Conservation (phyloP, 2,888 invertebrate genomes). For the Limulus polyphemus region DNA sequence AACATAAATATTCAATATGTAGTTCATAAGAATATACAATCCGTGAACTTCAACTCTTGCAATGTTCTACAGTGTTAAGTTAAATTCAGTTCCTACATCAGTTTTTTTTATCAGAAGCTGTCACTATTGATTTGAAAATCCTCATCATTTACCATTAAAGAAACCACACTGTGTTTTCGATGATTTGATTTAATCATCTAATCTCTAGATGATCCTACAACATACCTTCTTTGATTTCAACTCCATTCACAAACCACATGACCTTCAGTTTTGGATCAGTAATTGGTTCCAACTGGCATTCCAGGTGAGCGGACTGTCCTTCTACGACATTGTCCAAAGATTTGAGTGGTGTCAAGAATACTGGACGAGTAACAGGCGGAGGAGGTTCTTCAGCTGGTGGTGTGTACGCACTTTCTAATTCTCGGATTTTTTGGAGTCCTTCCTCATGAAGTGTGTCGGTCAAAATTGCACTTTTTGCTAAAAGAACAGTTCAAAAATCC, state of each 20-base stretch:
- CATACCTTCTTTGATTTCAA: constrained; percentile 52
- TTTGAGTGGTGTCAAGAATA: constrained; percentile 78
- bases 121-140: too few species aligned
- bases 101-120: too few species aligned
- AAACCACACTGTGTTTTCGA: too few species aligned
- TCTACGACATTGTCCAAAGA: constrained; percentile 77
- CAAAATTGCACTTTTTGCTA: constrained; percentile 56
- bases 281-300: constrained; percentile 80
- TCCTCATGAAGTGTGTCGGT: constrained; percentile 61
- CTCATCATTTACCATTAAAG: too few species aligned
- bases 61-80: too few species aligned
- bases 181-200: too few species aligned
- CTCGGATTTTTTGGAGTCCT: constrained; percentile 69
- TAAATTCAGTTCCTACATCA: too few species aligned
- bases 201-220: too few species aligned
- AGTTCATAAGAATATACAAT: too few species aligned
- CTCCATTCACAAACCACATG: constrained; percentile 92
- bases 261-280: constrained; percentile 74
- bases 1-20: too few species aligned
- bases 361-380: constrained; percentile 42
- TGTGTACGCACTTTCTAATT: constrained; percentile 61
- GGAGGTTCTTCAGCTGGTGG: constrained; percentile 43
- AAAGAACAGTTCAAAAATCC: too few species aligned
- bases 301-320: constrained; percentile 78
- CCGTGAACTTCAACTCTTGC: too few species aligned